Evolutionary conservation across 2,113 vertebrate genomes (phyloP).

Genomic region (Nyctibius bracteatus): DNA sequence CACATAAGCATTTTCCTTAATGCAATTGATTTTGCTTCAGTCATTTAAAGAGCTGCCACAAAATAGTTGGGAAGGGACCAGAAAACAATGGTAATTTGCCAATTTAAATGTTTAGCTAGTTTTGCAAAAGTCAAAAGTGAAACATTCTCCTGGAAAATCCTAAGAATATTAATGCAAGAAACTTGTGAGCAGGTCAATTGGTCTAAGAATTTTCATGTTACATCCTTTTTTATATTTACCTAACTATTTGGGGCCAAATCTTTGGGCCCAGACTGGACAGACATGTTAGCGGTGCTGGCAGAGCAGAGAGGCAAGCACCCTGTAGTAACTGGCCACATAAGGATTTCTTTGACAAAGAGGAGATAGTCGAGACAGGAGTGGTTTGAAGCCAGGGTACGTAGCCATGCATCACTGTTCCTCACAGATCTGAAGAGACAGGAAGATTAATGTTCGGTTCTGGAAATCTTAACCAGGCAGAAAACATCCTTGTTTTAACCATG

Average conservation of each 20-base stretch:
- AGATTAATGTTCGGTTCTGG: neutral
- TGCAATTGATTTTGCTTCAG: slow-evolving; percentile 3
- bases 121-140: slow-evolving; percentile 7
- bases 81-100: slow-evolving; percentile 47
- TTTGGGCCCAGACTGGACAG: neutral
- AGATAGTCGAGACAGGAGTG: neutral
- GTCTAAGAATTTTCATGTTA: neutral
- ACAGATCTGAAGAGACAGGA: neutral
- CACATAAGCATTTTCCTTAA: slow-evolving; percentile 12
- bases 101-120: slow-evolving; percentile 29
- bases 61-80: slow-evolving; percentile 14
- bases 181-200: neutral
- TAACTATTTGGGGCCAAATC: neutral
- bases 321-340: neutral
- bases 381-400: neutral
- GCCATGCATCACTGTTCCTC: neutral
- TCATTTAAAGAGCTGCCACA: slow-evolving; percentile 43
- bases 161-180: neutral
- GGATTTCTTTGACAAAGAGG: neutral
- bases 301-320: neutral
- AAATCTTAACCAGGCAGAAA: neutral
- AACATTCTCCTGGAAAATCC: neutral
- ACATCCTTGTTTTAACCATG: neutral
- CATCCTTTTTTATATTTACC: neutral
- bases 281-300: neutral